Conservation (phyloP, 1,140 invertebrate species). For the Polypedilum pembai region DNA sequence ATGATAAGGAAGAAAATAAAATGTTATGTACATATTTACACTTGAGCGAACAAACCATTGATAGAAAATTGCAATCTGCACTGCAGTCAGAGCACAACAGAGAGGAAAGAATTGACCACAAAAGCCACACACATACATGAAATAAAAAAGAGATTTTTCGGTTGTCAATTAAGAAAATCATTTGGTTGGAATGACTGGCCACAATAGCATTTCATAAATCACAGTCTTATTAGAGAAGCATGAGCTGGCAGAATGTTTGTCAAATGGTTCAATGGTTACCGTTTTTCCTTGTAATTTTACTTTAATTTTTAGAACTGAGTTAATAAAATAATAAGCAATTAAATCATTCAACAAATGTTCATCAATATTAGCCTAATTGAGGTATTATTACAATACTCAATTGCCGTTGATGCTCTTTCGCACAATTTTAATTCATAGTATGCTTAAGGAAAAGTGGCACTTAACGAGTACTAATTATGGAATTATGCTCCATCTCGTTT, state of each 20-base stretch:
- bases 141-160: constrained; percentile 3
- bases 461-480: constrained; percentile 28
- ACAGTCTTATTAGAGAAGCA: constrained; percentile 16
- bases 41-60: background rate
- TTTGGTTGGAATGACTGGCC: constrained; percentile 16
- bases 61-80: background rate
- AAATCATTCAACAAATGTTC: constrained; percentile 25
- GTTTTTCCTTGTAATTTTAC: background rate
- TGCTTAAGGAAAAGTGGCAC: constrained; percentile 24
- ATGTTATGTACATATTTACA: background rate
- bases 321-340: background rate
- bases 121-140: constrained; percentile 16
- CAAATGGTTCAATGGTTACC: background rate
- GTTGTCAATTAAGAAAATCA: constrained; percentile 19
- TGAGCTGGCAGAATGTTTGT: constrained; percentile 7
- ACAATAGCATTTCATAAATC: constrained; percentile 6
- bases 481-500: background rate
- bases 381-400: constrained; percentile 4
- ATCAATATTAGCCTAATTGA: constrained; percentile 27
- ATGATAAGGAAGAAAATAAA: too few species aligned
- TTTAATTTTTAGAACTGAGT: too few species aligned
- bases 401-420: background rate
- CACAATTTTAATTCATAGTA: background rate
- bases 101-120: background rate
- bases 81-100: background rate